phyloP scores from a whole-genome alignment of 2,113 vertebrate species.

The Sceloporus undulatus region DNA sequence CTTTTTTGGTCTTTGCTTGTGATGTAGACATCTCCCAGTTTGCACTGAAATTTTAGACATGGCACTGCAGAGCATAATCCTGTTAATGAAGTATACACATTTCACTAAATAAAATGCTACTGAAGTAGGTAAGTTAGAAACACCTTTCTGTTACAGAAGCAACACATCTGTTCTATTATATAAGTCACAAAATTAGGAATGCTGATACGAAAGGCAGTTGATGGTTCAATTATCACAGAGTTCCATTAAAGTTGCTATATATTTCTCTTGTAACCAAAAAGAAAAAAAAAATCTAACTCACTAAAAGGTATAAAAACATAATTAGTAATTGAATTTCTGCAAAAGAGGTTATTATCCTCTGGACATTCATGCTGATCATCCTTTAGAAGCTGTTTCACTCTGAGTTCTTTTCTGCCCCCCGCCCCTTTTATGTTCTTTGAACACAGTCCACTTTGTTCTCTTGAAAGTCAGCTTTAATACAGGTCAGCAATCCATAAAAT shows the following conservation, averaged over 20 bases:
- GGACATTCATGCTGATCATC: conserved; percentile 11
- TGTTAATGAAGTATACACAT: background rate
- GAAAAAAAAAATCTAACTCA: background rate
- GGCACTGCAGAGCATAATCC: background rate
- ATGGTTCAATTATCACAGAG: conserved; percentile 29
- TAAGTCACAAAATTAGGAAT: conserved; percentile 29
- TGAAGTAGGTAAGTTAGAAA: background rate
- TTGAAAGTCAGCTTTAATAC: conserved; percentile 2
- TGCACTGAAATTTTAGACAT: too few species aligned
- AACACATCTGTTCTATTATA: conserved; percentile 12
- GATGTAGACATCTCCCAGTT: too few species aligned
- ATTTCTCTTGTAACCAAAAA: background rate
- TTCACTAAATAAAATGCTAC: background rate
- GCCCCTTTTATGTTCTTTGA: conserved; percentile 11
- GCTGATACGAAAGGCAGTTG: conserved; percentile 22
- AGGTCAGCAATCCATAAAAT: conserved; percentile 29
- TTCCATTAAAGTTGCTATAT: conserved; percentile 17
- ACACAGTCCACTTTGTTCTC: conserved; percentile 9
- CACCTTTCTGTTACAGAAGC: background rate
- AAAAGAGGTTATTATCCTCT: conserved; percentile 27
- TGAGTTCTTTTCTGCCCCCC: background rate
- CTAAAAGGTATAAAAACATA: conserved; percentile 36
- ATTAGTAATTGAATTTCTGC: conserved; percentile 41
- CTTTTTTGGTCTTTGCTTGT: background rate
- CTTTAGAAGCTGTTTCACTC: conserved; percentile 4